phyloP scores from a whole-genome alignment of 2,797 vertebrate genomes.

The Mycteria americana region DNA sequence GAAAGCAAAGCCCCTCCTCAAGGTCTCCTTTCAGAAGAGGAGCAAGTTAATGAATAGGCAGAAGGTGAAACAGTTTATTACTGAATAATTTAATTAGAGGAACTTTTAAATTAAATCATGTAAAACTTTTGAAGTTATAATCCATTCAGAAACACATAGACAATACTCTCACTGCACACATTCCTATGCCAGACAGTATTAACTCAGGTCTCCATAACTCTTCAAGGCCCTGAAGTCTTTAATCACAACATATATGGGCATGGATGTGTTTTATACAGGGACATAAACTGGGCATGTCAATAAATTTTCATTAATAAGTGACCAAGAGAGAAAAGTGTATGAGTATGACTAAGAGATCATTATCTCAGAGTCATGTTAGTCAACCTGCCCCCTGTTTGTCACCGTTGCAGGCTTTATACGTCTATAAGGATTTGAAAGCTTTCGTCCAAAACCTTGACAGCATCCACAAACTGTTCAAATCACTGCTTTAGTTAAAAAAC shows the following conservation, averaged over 20 bases:
- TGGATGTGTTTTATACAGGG: neutral
- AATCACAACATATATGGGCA: neutral
- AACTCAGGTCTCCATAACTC: neutral
- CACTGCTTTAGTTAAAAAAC: neutral
- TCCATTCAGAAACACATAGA: neutral
- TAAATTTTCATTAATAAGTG: slow-evolving; percentile 1
- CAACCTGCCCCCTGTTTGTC: neutral
- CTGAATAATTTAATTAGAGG: neutral
- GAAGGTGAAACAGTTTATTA: neutral
- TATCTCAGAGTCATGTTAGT: neutral
- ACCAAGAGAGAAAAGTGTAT: neutral
- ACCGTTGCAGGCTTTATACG: neutral
- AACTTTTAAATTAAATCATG: neutral
- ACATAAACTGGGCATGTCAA: neutral
- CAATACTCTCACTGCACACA: neutral
- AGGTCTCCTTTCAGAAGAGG: neutral
- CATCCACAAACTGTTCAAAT: neutral
- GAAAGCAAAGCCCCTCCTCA: neutral
- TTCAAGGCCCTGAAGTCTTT: neutral
- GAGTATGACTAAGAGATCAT: neutral
- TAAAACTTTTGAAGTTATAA: slow-evolving; percentile 6
- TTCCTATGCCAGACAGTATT: neutral
- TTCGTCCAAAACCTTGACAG: neutral
- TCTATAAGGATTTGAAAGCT: neutral
- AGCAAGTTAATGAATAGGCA: neutral